phyloP scores from a whole-genome alignment of 2,113 vertebrate genomes.

The Nettapus auritus region DNA sequence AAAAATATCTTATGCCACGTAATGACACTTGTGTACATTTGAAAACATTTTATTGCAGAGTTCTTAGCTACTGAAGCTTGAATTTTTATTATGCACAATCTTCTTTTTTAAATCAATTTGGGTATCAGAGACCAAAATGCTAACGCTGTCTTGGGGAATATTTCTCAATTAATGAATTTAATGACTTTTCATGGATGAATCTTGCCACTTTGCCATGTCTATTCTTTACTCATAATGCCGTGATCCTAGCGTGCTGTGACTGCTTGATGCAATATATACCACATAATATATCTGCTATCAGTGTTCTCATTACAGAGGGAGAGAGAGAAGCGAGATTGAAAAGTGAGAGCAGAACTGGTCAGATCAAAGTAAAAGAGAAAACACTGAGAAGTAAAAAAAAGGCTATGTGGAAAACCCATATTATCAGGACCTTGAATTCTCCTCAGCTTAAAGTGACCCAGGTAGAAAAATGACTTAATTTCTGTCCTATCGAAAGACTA shows the following conservation, averaged over 20 bases:
- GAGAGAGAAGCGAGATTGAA: slow-evolving; percentile 26
- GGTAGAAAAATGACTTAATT: not conserved
- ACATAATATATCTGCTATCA: slow-evolving; percentile 11
- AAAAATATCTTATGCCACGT: not conserved
- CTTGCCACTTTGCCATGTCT: not conserved
- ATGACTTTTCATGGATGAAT: not conserved
- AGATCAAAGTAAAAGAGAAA: slow-evolving; percentile 37
- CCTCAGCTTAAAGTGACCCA: not conserved
- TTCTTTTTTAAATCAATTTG: not conserved
- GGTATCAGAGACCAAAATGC: not conserved
- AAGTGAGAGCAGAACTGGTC: slow-evolving; percentile 27
- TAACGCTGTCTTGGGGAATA: not conserved
- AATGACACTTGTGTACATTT: not conserved
- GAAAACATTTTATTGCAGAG: not conserved
- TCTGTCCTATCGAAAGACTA: not conserved
- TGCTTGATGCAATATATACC: not conserved
- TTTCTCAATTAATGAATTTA: not conserved
- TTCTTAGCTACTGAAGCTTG: not conserved
- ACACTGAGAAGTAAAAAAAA: not conserved
- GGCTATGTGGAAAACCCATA: not conserved
- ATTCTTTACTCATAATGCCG: not conserved
- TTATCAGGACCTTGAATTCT: not conserved
- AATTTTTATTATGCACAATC: not conserved
- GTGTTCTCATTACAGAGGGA: slow-evolving; percentile 20
- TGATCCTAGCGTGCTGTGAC: not conserved